Base-by-base conservation (phyloP, 2,797 vertebrate genomes). In the Gymnodraco acuticeps region DNA sequence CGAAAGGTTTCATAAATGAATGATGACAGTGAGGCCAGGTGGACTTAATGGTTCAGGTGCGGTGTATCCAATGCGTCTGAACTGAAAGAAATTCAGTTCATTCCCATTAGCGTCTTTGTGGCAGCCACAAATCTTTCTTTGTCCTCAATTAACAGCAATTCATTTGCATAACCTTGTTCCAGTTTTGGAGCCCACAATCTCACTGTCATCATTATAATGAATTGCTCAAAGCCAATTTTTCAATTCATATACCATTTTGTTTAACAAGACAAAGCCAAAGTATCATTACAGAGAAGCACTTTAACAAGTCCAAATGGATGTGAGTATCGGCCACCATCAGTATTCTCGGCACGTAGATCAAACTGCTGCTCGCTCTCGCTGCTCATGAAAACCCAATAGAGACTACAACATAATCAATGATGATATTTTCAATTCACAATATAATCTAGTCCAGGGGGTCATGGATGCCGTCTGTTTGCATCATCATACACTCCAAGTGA, bases 1-100 rank as follows among this genome's bases (percentile, higher is more conserved):
- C 70, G 78, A 85, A 73, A 75, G 20, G 53, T 73, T 55, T 53
- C 61, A 88, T 87, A 43, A 91, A 94, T 90, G 19, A 90, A 84
- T 82, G 53, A 91, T 90, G 88, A 80, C 27, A 23, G 45, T 33
- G 51, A 54, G 59, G 64, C 58, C 45, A 59, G 23, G 52, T 19
- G 17, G 43, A 27, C 55, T 43, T 15, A 7, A 31, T 45, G 46
- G 13, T 55, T 62, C 61, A 77, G 78, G 55, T 71, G 16, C 23
- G 3, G n/a, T 59, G 6, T 52, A 52, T 68, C 41, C 43, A 62
- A 7, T 13, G 16, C 27, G 58, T 16, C 41, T 27, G 23, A 3
- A 27, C 23, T 3, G 23, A 23, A 8, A 65, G 48, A 52, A 15
- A 67, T 65, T 60, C 41, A 41, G 42, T 67, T 71, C 23, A 61